These are phyloP conservation scores for Syngnathus acus DNA, from an alignment of 2,797 vertebrate species.

Conservation along the genomic window DNA sequence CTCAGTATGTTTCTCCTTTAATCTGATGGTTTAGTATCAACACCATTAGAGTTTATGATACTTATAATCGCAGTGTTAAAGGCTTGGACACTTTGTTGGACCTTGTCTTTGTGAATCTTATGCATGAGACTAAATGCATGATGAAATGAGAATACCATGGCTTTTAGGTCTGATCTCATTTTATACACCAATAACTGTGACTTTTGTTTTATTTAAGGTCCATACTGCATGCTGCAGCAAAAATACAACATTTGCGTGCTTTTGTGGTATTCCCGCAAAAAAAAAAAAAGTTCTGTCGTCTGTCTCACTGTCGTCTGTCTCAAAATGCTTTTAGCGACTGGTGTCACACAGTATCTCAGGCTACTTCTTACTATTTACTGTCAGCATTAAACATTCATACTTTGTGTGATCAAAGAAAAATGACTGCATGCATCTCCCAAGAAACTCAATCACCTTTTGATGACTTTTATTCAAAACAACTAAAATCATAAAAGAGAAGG, in stretches of 20 bases:
- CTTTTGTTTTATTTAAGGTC: conserved; percentile 20
- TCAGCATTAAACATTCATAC: not conserved
- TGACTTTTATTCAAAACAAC: conserved; percentile 70
- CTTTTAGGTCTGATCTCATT: conserved; percentile 43
- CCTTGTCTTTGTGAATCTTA: conserved; percentile 41
- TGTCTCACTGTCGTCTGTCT: conserved; percentile 16
- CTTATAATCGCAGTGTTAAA: conserved; percentile 23
- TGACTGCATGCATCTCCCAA: conserved; percentile 16
- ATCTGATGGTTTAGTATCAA: conserved; percentile 8
- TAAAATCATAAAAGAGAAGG: conserved; percentile 54
- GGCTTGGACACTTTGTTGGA: conserved; percentile 18
- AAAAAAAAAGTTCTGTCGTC: conserved; percentile 12
- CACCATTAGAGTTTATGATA: not conserved
- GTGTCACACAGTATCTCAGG: conserved; percentile 37
- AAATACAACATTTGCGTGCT: conserved; percentile 31
- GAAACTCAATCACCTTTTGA: conserved; percentile 8
- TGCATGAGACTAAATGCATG: conserved; percentile 64
- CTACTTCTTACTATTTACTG: conserved; percentile 31
- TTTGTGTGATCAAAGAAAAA: conserved; percentile 19
- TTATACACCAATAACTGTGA: conserved; percentile 34
- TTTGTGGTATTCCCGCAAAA: conserved; percentile 48
- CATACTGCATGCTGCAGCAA: conserved; percentile 60
- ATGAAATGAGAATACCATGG: conserved; percentile 23
- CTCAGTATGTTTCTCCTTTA: conserved; percentile 11
- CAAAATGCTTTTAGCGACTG: conserved; percentile 40